Evolutionary conservation across 2,888 invertebrate species (phyloP).

Genomic region (Thymelicus lineola): DNA sequence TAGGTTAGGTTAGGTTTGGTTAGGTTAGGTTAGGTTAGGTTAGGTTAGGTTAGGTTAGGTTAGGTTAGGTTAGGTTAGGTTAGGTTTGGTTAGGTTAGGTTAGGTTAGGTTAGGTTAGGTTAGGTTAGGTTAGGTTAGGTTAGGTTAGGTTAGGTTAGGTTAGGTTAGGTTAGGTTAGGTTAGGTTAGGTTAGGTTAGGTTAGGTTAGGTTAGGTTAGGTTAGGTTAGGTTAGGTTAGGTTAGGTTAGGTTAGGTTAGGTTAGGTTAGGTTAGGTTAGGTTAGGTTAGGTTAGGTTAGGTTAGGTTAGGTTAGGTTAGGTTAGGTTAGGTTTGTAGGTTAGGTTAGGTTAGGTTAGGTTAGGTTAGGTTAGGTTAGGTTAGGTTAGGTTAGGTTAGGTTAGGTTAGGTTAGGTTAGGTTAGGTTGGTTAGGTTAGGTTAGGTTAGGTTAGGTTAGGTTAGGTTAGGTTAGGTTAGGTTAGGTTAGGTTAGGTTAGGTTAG

Average conservation of each 20-base stretch:
- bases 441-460: slow-evolving; percentile 43
- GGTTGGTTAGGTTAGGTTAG: slow-evolving; percentile 42
- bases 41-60: slow-evolving; percentile 12
- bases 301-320: slow-evolving; percentile 1
- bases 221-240: slow-evolving; percentile 1
- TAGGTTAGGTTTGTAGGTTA: no score
- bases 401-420: slow-evolving; percentile 2
- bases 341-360: not conserved
- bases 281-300: slow-evolving; percentile 1
- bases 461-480: slow-evolving; percentile 43
- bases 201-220: slow-evolving; percentile 1
- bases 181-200: slow-evolving; percentile 1
- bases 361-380: slow-evolving; percentile 1
- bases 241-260: slow-evolving; percentile 1
- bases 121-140: slow-evolving; percentile 1
- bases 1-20: slow-evolving; percentile 12
- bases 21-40: slow-evolving; percentile 15
- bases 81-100: not conserved
- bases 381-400: slow-evolving; percentile 1
- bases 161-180: slow-evolving; percentile 1
- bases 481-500: slow-evolving; percentile 45
- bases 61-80: slow-evolving; percentile 1
- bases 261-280: slow-evolving; percentile 1
- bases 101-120: slow-evolving; percentile 1
- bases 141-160: slow-evolving; percentile 1